phyloP scores from a whole-genome alignment of 2,797 vertebrate species.

The Pterois miles region DNA sequence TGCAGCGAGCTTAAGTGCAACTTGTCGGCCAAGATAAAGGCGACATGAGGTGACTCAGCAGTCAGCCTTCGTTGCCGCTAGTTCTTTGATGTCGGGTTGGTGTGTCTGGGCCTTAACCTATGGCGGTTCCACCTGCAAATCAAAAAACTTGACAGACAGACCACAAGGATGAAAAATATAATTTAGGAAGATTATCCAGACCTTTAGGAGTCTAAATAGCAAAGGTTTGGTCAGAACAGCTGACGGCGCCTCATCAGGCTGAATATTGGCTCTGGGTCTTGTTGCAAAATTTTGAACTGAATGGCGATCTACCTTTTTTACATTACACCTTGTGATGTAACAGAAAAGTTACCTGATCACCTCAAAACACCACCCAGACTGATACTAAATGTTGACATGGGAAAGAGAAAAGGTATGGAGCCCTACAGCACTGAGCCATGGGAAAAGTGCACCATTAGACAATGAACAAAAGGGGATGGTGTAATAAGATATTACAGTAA shows the following conservation, averaged over 20 bases:
- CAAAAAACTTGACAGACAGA: neutral
- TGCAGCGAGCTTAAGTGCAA: no score
- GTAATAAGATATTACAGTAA: slow-evolving; percentile 46
- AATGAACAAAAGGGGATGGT: slow-evolving; percentile 39
- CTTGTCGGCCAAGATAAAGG: no score
- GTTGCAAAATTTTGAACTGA: neutral
- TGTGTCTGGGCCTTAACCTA: neutral
- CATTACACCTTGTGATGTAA: neutral
- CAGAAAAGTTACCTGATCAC: neutral
- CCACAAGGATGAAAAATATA: neutral
- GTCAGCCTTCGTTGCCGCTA: no score
- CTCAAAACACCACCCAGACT: slow-evolving; percentile 11
- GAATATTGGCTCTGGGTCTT: neutral
- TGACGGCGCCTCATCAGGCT: neutral
- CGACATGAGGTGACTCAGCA: no score
- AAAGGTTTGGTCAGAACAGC: neutral
- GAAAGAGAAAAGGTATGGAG: slow-evolving; percentile 13
- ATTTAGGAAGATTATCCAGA: neutral
- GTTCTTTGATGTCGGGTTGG: no score
- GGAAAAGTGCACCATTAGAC: slow-evolving; percentile 27
- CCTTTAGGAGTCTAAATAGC: neutral
- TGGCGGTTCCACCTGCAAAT: neutral
- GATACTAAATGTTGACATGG: slow-evolving; percentile 16
- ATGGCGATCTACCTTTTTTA: neutral
- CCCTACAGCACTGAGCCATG: slow-evolving; percentile 32